Base-by-base conservation (phyloP, 2,888 invertebrate species). In the Drosophila monieri region DNA sequence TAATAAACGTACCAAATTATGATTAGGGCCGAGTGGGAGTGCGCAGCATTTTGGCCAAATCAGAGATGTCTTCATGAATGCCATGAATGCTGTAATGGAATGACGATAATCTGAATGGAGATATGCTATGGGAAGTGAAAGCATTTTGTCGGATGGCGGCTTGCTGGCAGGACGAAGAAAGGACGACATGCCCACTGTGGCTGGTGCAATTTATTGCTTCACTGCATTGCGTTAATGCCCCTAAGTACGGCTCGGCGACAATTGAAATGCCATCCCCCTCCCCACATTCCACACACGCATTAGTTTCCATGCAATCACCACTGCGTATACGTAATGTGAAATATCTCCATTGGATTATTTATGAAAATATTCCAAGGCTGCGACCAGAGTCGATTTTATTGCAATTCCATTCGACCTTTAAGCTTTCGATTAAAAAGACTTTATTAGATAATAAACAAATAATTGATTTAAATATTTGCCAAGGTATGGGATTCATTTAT, bases 191-290 rank as follows among this genome's bases (percentile, higher is more conserved):
- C 8, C 35, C 47, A 43, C 27, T 6, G 27, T 14, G 15, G 25
- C 48, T 49, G 55, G 68, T 74, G 73, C 73, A 74, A 74, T 74
- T 74, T 74, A 73, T 73, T 74, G 64, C 73, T 74, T 51, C 43
- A 55, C 56, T 74, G 73, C 73, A 73, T 73, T 49, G 68, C 59
- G 54, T 54, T 64, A 68, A 73, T 67, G 64, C 60, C 58, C 48
- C 68, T 44, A 54, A 64, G 64, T 57, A 64, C 56, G 53, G 46
- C 58, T 25, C 41, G 54, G 62, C 57, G 62, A 62, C 70, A 69
- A 70, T 66, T 67, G 58, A 58, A 66, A 66, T 43, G 6, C 23
- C 25, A 12, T 21, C 39, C n/a, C 9, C 15, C 1, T 3, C 48
- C 27, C 44, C 9, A 47, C 32, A n/a, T 46, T 48, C 51, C n/a